Conservation (phyloP, 2,888 invertebrate genomes). For the Strigamia transsilvanica region DNA sequence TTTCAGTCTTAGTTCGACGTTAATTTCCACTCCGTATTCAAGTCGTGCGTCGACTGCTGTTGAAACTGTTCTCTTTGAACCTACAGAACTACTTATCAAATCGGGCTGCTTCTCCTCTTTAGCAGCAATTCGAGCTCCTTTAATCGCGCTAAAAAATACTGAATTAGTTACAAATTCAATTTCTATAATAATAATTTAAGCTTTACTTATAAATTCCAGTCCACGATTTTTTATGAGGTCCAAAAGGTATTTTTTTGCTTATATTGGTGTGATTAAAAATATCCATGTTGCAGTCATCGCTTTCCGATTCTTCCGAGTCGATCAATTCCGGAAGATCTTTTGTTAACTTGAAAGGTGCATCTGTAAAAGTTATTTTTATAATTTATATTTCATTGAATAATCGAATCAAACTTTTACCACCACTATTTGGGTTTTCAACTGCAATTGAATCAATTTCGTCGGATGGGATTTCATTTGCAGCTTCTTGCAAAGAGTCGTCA, state of each 20-base stretch:
- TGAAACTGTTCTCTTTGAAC: conserved; percentile 59
- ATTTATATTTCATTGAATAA: not conserved
- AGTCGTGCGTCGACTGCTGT: conserved; percentile 79
- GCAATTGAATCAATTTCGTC: conserved; percentile 41
- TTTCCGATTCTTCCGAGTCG: conserved; percentile 52
- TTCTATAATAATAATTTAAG: not conserved
- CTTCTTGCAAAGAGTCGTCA: conserved; percentile 51
- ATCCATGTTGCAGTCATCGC: conserved; percentile 52
- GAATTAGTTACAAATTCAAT: not conserved
- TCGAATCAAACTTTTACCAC: not conserved
- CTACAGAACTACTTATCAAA: conserved; percentile 56
- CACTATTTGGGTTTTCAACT: not conserved
- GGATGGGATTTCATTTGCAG: not conserved
- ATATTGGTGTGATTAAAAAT: conserved; percentile 29
- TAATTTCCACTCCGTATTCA: conserved; percentile 80
- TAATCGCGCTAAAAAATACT: conserved; percentile 36
- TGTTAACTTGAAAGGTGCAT: conserved; percentile 19
- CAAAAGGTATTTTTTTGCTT: conserved; percentile 46
- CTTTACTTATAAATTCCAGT: conserved; percentile 52
- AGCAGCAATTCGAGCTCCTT: conserved; percentile 32
- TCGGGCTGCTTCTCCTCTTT: conserved; percentile 40
- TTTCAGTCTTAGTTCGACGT: conserved; percentile 78
- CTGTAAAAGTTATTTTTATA: not conserved
- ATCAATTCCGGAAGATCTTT: conserved; percentile 49
- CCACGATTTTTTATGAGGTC: conserved; percentile 52